Evolutionary conservation across 2,888 invertebrate species (phyloP).

Genomic region (Drosophila phalerata): DNA sequence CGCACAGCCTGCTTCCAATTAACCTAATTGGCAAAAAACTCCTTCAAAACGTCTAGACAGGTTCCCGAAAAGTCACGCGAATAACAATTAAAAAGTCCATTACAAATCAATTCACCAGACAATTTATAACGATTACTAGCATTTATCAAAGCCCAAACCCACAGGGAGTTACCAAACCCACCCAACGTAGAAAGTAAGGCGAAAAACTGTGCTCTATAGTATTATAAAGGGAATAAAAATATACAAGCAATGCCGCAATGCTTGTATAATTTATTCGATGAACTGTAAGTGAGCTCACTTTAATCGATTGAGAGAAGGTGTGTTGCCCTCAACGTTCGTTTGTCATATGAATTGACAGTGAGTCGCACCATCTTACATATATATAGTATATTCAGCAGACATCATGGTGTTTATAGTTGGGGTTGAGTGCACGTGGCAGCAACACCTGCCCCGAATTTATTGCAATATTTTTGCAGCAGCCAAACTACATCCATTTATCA

Average conservation of each 20-base stretch:
- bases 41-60: conserved; percentile 52
- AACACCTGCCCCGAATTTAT: conserved; percentile 50
- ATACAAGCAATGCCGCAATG: conserved; percentile 37
- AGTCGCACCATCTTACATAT: conserved; percentile 33
- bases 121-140: conserved; percentile 51
- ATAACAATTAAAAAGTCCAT: conserved; percentile 45
- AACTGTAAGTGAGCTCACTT: conserved; percentile 50
- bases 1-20: conserved; percentile 33
- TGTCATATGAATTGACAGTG: conserved; percentile 52
- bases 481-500: conserved; percentile 61
- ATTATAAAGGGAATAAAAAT: conserved; percentile 10
- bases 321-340: conserved; percentile 28
- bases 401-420: conserved; percentile 4
- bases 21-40: conserved; percentile 54
- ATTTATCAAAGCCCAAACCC: conserved; percentile 13
- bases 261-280: conserved; percentile 47
- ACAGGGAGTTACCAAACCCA: conserved; percentile 18
- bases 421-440: conserved; percentile 60
- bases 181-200: neutral
- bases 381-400: neutral
- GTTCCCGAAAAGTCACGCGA: conserved; percentile 7
- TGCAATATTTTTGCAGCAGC: conserved; percentile 36
- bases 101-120: conserved; percentile 56
- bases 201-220: neutral
- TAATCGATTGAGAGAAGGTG: conserved; percentile 47